A percentile compares a stretch with the other conserved stretches of the same genome.
These are phyloP conservation scores for Zeugodacus cucurbitae DNA, from an alignment of 1,140 invertebrate species.

Conservation along the genomic window DNA sequence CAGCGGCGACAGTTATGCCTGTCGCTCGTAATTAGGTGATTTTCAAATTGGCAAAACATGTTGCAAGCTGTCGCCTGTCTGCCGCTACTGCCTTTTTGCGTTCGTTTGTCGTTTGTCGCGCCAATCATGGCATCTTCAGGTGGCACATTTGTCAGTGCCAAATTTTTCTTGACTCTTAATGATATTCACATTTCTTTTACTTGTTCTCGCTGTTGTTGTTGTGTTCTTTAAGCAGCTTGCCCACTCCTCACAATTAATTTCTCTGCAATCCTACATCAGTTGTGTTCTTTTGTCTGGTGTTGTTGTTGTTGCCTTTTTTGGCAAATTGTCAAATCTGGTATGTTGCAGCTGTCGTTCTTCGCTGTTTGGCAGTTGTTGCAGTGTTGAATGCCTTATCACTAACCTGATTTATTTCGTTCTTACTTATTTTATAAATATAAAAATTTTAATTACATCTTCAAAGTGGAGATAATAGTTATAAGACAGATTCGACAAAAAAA, in stretches of 20 bases:
- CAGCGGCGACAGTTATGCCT: neutral
- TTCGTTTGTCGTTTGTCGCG: neutral
- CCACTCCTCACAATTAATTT: neutral
- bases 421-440: neutral
- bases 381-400: neutral
- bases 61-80: slow-evolving; percentile 15
- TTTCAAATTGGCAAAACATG: slow-evolving; percentile 65
- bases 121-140: neutral
- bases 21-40: slow-evolving; percentile 61
- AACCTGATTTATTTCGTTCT: neutral
- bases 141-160: slow-evolving; percentile 15
- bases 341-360: neutral
- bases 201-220: neutral
- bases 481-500: too few species aligned
- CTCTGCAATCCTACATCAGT: neutral
- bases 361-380: neutral
- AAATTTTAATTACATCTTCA: neutral
- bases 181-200: neutral
- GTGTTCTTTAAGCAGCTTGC: neutral
- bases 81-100: neutral
- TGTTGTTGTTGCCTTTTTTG: neutral
- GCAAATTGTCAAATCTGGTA: neutral
- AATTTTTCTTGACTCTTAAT: neutral
- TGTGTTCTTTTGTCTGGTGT: neutral
- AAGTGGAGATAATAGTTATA: too few species aligned